phyloP scores from a whole-genome alignment of 2,888 invertebrate genomes.

The Cheilosia soror region DNA sequence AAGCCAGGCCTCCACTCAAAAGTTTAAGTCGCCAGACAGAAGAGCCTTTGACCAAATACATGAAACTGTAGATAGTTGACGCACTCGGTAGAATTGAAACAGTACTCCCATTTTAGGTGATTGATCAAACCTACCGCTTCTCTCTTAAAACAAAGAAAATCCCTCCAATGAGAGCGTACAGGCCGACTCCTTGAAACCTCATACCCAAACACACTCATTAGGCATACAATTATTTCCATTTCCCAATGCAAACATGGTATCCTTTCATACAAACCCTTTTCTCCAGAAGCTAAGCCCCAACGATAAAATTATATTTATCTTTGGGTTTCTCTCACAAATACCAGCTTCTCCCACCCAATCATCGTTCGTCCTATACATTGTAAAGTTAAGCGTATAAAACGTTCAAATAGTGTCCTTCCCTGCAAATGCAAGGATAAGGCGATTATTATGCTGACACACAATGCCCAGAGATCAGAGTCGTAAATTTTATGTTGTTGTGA shows the following conservation, averaged over 20 bases:
- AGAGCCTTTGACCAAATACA: too few relatives aligned
- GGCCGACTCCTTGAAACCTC: background rate
- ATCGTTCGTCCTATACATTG: slow-evolving; percentile 20
- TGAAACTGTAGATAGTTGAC: too few relatives aligned
- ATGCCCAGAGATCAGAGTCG: slow-evolving; percentile 43
- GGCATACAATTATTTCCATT: slow-evolving; percentile 16
- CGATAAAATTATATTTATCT: slow-evolving; percentile 64
- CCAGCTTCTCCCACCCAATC: background rate
- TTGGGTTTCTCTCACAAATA: slow-evolving; percentile 42
- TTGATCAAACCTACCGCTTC: too few relatives aligned
- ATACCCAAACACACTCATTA: slow-evolving; percentile 3
- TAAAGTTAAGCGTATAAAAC: slow-evolving; percentile 39
- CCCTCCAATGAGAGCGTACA: too few relatives aligned
- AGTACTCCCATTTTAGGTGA: too few relatives aligned
- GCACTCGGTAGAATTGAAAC: too few relatives aligned
- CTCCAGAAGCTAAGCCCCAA: slow-evolving; percentile 30
- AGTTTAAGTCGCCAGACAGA: too few relatives aligned
- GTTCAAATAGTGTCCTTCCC: slow-evolving; percentile 49
- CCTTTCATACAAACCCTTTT: slow-evolving; percentile 23
- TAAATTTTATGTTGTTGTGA: slow-evolving; percentile 59
- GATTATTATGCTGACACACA: slow-evolving; percentile 61
- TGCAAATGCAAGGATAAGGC: slow-evolving; percentile 65
- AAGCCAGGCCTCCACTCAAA: too few relatives aligned
- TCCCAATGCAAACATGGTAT: background rate
- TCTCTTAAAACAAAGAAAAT: too few relatives aligned